These are phyloP conservation scores for Zygogramma bicolorata DNA, from an alignment of 2,888 invertebrate genomes.

Conservation along the genomic window DNA sequence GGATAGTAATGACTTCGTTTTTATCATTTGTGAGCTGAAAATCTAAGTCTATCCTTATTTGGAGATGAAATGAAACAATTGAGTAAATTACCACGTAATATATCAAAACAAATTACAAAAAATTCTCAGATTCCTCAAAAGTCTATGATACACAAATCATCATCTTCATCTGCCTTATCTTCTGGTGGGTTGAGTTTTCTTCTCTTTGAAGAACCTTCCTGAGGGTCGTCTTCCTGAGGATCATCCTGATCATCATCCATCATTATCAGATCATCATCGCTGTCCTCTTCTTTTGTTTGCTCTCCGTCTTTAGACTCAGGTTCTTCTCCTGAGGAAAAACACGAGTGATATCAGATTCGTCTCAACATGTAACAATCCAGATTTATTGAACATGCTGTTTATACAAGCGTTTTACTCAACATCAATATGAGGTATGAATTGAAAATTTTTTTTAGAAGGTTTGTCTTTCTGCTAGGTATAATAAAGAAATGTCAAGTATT, in stretches of 20 bases:
- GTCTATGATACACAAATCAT: conserved; percentile 42
- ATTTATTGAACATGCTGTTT: too few species aligned
- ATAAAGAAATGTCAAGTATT: too few species aligned
- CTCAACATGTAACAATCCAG: too few species aligned
- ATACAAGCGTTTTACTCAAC: too few species aligned
- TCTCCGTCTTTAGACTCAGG: conserved; percentile 47
- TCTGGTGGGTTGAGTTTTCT: conserved; percentile 56
- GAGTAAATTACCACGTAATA: not conserved
- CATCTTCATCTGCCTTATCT: conserved; percentile 34
- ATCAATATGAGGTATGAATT: too few species aligned
- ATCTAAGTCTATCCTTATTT: not conserved
- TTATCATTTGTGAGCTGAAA: too few species aligned
- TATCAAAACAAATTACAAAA: conserved; percentile 14
- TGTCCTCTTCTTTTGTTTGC: conserved; percentile 48
- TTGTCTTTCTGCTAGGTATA: too few species aligned
- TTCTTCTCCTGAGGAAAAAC: conserved; percentile 38
- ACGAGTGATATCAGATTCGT: too few species aligned
- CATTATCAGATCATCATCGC: conserved; percentile 60
- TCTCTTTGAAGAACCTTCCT: conserved; percentile 63
- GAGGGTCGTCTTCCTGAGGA: conserved; percentile 57
- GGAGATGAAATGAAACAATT: not conserved
- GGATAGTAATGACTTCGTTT: too few species aligned
- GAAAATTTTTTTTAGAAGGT: too few species aligned
- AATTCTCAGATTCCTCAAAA: conserved; percentile 20
- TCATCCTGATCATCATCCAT: conserved; percentile 53